A percentile compares a stretch with the other conserved stretches of the same genome.
Evolutionary conservation across 53 echinoderm and acorn worm genomes (phyloP).

Genomic region (Patiria pectinifera): DNA sequence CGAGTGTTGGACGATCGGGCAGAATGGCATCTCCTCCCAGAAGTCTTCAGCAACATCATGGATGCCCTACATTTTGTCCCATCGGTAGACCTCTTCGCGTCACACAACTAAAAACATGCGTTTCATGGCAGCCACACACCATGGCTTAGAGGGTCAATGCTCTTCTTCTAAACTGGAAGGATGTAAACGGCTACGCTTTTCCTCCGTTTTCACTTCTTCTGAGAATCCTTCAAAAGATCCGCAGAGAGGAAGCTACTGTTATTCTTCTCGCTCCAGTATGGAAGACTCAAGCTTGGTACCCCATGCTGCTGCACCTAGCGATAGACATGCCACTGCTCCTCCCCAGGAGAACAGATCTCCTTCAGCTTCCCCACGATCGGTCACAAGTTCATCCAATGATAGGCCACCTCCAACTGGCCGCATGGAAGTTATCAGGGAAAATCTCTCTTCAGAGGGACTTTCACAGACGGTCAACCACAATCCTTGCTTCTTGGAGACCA

Average conservation of each 20-base stretch:
- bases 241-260: slow-evolving; percentile 18
- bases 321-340: not conserved
- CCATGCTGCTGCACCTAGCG: not conserved
- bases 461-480: not conserved
- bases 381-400: slow-evolving; percentile 12
- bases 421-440: slow-evolving; percentile 47
- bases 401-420: slow-evolving; percentile 8
- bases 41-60: not conserved
- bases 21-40: not conserved
- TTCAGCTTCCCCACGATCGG: not conserved
- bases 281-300: slow-evolving; percentile 44
- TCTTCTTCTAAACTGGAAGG: too few species aligned
- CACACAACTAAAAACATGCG: too few species aligned
- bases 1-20: not conserved
- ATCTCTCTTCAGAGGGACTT: too few species aligned
- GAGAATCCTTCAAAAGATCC: slow-evolving; percentile 26
- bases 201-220: too few species aligned
- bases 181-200: too few species aligned
- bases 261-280: slow-evolving; percentile 42
- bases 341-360: not conserved
- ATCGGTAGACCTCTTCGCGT: slow-evolving; percentile 22
- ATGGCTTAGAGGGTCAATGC: too few species aligned
- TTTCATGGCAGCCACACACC: too few species aligned
- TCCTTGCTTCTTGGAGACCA: slow-evolving; percentile 13
- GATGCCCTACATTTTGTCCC: not conserved